Evolutionary conservation across 2,888 invertebrate genomes (phyloP).

Genomic region (Zaprionus lineosus): DNA sequence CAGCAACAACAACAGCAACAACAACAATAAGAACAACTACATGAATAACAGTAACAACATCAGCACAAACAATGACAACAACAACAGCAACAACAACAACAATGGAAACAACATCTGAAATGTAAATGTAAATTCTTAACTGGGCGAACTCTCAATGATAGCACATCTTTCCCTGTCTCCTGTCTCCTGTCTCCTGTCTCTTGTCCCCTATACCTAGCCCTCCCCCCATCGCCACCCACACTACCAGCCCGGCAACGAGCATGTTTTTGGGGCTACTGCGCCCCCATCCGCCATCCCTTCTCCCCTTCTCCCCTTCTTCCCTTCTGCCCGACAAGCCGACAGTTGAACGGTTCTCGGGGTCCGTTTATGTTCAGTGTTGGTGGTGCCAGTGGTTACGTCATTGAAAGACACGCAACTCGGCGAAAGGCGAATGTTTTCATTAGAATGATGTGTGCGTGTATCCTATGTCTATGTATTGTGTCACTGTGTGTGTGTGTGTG

Average conservation of each 20-base stretch:
- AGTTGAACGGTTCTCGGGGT: constrained; percentile 35
- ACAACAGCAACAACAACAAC: constrained; percentile 3
- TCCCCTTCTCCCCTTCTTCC: too few species aligned
- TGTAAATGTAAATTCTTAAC: constrained; percentile 53
- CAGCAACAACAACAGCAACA: background rate
- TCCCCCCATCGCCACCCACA: constrained; percentile 12
- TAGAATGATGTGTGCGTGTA: constrained; percentile 44
- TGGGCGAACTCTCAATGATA: constrained; percentile 46
- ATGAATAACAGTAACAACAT: constrained; percentile 6
- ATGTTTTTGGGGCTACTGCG: too few species aligned
- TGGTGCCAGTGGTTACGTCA: constrained; percentile 62
- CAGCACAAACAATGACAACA: background rate
- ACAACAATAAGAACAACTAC: background rate
- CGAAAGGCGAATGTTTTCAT: constrained; percentile 66
- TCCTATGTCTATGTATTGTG: too few species aligned
- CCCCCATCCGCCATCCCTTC: too few species aligned
- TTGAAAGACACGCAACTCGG: constrained; percentile 70
- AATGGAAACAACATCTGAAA: constrained; percentile 37
- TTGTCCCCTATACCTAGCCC: background rate
- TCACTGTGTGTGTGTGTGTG: constrained; percentile 15
- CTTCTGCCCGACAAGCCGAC: too few species aligned
- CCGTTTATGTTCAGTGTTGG: constrained; percentile 28
- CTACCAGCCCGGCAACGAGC: too few species aligned
- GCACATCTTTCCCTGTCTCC: too few species aligned
- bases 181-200: too few species aligned